These are phyloP conservation scores for Spongilla lacustris DNA, from an alignment of 37 sponge, comb jelly and placozoan genomes.

Conservation along the genomic window DNA sequence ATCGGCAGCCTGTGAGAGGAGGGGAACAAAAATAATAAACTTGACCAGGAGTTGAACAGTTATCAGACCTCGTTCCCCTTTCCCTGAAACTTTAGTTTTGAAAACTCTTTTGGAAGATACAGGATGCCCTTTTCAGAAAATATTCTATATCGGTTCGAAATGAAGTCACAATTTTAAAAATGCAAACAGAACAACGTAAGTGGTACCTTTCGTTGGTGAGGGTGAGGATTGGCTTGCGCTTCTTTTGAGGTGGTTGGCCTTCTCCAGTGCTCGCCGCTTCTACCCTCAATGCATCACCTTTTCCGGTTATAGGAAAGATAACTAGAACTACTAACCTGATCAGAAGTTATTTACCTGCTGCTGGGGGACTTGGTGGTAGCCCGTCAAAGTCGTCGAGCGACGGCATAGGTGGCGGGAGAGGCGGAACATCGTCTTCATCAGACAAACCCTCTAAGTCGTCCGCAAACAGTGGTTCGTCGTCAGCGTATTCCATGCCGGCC, in stretches of 20 bases:
- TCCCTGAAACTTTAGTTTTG: conserved; percentile 82
- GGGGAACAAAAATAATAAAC: too few species aligned
- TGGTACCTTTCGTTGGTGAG: conserved; percentile 55
- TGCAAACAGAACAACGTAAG: background rate
- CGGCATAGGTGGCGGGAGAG: conserved; percentile 78
- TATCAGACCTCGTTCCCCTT: conserved; percentile 78
- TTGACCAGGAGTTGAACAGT: background rate
- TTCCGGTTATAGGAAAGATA: background rate
- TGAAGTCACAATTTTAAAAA: background rate
- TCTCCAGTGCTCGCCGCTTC: background rate
- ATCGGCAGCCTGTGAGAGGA: conserved; percentile 73
- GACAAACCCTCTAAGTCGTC: conserved; percentile 67
- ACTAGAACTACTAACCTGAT: too few species aligned
- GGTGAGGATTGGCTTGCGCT: conserved; percentile 66
- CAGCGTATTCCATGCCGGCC: conserved; percentile 35
- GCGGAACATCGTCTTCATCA: conserved; percentile 63
- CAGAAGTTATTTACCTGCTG: too few species aligned
- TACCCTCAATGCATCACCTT: background rate
- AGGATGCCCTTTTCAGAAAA: conserved; percentile 68
- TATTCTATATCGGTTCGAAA: conserved; percentile 34
- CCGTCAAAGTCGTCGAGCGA: conserved; percentile 22
- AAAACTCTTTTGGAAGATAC: conserved; percentile 71
- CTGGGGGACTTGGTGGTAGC: background rate
- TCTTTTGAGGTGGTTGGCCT: conserved; percentile 44
- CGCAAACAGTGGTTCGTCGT: conserved; percentile 82